phyloP scores from a whole-genome alignment of 2,888 invertebrate species.

The Tribolium freemani region DNA sequence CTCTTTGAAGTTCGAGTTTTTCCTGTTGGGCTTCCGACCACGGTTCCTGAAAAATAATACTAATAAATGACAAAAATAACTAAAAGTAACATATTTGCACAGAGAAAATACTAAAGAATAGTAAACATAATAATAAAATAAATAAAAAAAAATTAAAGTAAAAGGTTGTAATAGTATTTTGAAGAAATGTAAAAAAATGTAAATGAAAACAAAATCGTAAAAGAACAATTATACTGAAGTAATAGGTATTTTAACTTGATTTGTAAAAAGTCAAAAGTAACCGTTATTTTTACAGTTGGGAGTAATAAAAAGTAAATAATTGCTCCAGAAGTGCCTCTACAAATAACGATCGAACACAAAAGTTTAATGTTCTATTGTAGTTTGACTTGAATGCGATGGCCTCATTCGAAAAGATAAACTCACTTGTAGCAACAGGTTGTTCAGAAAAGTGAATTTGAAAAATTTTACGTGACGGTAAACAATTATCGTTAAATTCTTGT shows the following conservation, averaged over 20 bases:
- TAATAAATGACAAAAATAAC: too few species aligned
- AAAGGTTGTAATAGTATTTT: too few species aligned
- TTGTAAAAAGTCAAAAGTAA: background rate
- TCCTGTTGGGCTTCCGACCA: constrained; percentile 97
- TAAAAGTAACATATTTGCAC: too few species aligned
- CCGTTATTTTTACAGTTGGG: background rate
- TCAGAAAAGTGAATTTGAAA: background rate
- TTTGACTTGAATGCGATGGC: background rate
- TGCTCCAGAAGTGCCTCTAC: background rate
- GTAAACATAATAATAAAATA: too few species aligned
- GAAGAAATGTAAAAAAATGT: too few species aligned
- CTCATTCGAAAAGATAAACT: background rate
- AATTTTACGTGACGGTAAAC: background rate
- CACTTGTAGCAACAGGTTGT: background rate
- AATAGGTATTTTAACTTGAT: too few species aligned
- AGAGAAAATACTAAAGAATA: too few species aligned
- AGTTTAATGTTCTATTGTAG: background rate
- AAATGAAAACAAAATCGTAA: too few species aligned
- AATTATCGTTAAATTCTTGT: background rate
- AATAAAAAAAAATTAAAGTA: too few species aligned
- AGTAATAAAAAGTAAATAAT: background rate
- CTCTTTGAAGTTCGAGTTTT: constrained; percentile 89
- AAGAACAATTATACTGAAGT: too few species aligned
- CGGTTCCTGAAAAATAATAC: constrained; percentile 76
- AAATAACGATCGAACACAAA: background rate